Conservation (phyloP, 2,113 vertebrate species). For the Daubentonia madagascariensis region DNA sequence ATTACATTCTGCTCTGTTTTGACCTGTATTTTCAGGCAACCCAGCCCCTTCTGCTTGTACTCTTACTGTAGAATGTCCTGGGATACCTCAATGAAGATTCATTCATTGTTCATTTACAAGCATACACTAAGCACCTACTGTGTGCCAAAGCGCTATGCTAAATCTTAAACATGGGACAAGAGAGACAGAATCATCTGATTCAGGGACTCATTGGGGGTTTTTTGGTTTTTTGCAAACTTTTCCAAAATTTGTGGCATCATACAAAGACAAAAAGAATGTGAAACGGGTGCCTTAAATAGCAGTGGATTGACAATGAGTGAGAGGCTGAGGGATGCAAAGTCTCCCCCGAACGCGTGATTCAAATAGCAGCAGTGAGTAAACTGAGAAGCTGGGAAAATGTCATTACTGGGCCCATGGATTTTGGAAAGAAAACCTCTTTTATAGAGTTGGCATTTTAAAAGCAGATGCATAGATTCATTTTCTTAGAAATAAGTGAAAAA, state of each 20-base stretch:
- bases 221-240: neutral
- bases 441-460: neutral
- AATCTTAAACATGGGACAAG: neutral
- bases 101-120: neutral
- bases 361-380: neutral
- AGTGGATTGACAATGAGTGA: conserved; percentile 4
- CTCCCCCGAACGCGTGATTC: neutral
- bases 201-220: neutral
- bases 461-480: neutral
- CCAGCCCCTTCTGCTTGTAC: neutral
- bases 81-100: neutral
- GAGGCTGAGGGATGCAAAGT: neutral
- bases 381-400: neutral
- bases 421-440: neutral
- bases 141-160: neutral
- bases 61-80: neutral
- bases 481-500: neutral
- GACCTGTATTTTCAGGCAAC: neutral
- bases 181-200: neutral
- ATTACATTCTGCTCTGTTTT: neutral
- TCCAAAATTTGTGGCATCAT: neutral
- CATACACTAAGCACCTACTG: neutral
- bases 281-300: neutral
- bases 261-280: conserved; percentile 1
- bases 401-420: neutral